Percentiles rank a stretch among this genome's conserved stretches.
These are phyloP conservation scores for Phylloscopus whistleri DNA, from an alignment of 2,113 vertebrate genomes.

Conservation along the genomic window DNA sequence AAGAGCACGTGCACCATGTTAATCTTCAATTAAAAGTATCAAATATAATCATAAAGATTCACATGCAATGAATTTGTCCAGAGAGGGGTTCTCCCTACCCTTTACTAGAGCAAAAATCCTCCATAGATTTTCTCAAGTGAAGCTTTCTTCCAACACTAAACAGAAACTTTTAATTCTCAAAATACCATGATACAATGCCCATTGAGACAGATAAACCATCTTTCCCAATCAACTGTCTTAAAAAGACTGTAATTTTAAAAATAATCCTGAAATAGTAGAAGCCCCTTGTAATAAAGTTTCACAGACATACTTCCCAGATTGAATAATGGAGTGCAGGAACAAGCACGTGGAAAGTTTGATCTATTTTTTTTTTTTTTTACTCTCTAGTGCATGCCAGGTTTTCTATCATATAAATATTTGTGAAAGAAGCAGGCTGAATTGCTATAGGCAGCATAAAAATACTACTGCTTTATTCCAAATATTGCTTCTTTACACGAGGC, in stretches of 20 bases:
- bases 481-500: neutral
- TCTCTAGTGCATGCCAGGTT: neutral
- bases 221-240: neutral
- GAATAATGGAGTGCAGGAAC: conserved; percentile 46
- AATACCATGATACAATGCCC: neutral
- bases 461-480: neutral
- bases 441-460: neutral
- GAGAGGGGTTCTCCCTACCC: neutral
- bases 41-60: neutral
- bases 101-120: neutral
- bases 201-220: neutral
- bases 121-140: neutral
- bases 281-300: neutral
- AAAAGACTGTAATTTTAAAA: neutral
- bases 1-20: neutral
- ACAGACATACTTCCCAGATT: conserved; percentile 36
- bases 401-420: conserved; percentile 26
- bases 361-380: neutral
- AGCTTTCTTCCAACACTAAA: neutral
- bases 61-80: neutral
- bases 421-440: neutral
- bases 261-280: neutral
- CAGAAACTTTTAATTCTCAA: neutral
- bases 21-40: neutral
- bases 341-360: conserved; percentile 57